phyloP scores from a whole-genome alignment of 2,888 invertebrate genomes.

The Sphinx pinastri region DNA sequence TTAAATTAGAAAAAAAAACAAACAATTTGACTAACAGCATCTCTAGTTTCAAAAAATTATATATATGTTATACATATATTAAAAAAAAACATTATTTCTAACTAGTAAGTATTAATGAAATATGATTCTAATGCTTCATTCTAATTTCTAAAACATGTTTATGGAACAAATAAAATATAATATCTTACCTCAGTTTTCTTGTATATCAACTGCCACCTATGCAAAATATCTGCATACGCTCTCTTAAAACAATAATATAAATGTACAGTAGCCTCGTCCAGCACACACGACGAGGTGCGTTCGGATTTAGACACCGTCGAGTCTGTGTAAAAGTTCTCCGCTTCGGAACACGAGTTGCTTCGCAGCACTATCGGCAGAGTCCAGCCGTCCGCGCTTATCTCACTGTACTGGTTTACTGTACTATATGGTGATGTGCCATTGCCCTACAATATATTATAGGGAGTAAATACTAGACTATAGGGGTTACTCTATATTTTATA shows the following conservation, averaged over 20 bases:
- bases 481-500: too few species aligned
- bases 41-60: too few species aligned
- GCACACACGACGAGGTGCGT: slow-evolving; percentile 64
- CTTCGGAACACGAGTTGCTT: slow-evolving; percentile 95
- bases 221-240: slow-evolving; percentile 94
- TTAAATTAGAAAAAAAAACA: too few species aligned
- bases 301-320: slow-evolving; percentile 68
- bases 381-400: slow-evolving; percentile 91
- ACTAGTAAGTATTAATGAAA: too few species aligned
- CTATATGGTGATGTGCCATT: slow-evolving; percentile 93
- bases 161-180: neutral
- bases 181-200: slow-evolving; percentile 89
- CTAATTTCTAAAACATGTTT: too few species aligned
- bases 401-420: slow-evolving; percentile 90
- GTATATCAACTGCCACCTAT: slow-evolving; percentile 92
- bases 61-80: too few species aligned
- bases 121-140: too few species aligned
- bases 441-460: slow-evolving; percentile 61
- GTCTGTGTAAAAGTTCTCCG: slow-evolving; percentile 87
- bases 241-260: slow-evolving; percentile 93
- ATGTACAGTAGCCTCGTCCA: slow-evolving; percentile 75
- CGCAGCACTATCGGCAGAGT: slow-evolving; percentile 88
- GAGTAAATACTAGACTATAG: neutral
- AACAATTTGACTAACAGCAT: too few species aligned
- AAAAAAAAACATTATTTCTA: too few species aligned